Percentiles rank a stretch among this genome's conserved stretches.
Evolutionary conservation across 1,140 invertebrate genomes (phyloP).

Genomic region (Drosophila mayri): DNA sequence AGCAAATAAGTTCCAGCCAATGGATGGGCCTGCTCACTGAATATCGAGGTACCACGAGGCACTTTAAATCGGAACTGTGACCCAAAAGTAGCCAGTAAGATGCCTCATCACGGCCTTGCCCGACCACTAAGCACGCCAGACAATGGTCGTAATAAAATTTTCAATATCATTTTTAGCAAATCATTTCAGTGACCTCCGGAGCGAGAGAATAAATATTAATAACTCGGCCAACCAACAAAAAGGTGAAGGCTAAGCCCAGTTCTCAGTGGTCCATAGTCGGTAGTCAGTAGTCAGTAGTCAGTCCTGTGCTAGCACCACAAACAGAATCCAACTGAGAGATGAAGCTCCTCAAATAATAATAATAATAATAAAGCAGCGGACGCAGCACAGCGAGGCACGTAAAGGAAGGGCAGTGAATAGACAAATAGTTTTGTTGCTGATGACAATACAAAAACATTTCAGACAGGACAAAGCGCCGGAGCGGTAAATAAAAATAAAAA

Average conservation of each 20-base stretch:
- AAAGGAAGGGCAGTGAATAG: constrained; percentile 68
- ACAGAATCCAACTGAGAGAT: constrained; percentile 36
- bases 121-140: constrained; percentile 27
- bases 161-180: constrained; percentile 78
- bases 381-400: constrained; percentile 35
- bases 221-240: constrained; percentile 66
- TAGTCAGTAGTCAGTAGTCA: background rate
- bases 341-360: constrained; percentile 70
- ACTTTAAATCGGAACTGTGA: constrained; percentile 28
- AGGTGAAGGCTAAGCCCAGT: constrained; percentile 71
- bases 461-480: constrained; percentile 60
- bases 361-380: constrained; percentile 60
- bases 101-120: constrained; percentile 32
- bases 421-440: constrained; percentile 78
- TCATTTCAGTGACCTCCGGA: constrained; percentile 70
- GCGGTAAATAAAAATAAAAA: constrained; percentile 62
- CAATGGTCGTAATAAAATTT: constrained; percentile 68
- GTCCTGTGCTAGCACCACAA: constrained; percentile 11
- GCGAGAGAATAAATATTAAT: constrained; percentile 79
- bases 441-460: constrained; percentile 77
- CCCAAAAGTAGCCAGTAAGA: constrained; percentile 12
- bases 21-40: background rate
- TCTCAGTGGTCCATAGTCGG: background rate
- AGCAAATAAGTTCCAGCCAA: constrained; percentile 29
- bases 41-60: background rate